Conservation (phyloP, 2,888 invertebrate species). For the Aspidiotus rigidus region DNA sequence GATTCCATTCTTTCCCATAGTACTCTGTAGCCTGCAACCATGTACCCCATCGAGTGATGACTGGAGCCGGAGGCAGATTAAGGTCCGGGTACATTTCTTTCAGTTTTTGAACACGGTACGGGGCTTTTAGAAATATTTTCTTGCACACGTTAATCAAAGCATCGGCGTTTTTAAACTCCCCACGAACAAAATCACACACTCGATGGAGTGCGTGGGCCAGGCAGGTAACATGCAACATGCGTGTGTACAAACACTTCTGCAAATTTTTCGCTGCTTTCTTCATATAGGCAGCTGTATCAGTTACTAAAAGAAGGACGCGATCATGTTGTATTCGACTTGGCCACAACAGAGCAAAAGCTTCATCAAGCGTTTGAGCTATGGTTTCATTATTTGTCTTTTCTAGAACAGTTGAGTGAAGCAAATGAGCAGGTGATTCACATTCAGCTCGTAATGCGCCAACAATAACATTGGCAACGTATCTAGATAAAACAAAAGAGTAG, state of each 20-base stretch:
- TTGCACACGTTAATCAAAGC: neutral
- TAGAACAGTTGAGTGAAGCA: conserved; percentile 19
- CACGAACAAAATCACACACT: conserved; percentile 2
- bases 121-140: conserved; percentile 17
- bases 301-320: neutral
- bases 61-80: neutral
- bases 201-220: conserved; percentile 3
- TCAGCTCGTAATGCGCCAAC: conserved; percentile 19
- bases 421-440: conserved; percentile 8
- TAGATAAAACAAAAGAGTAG: neutral
- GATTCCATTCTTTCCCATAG: conserved; percentile 8
- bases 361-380: conserved; percentile 16
- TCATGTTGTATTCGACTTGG: conserved; percentile 15
- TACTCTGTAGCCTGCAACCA: conserved; percentile 2
- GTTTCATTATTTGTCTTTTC: conserved; percentile 17
- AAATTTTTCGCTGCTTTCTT: conserved; percentile 5
- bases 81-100: conserved; percentile 11
- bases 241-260: neutral
- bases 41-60: conserved; percentile 5
- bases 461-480: conserved; percentile 28
- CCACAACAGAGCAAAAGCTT: conserved; percentile 23
- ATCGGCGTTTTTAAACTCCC: neutral
- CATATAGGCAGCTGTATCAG: conserved; percentile 6
- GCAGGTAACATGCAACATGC: conserved; percentile 10
- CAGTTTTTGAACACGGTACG: neutral